A percentile compares a stretch with the other conserved stretches of the same genome.
Evolutionary conservation across 2,888 invertebrate species (phyloP).

Genomic region (Fabriciana adippe): DNA sequence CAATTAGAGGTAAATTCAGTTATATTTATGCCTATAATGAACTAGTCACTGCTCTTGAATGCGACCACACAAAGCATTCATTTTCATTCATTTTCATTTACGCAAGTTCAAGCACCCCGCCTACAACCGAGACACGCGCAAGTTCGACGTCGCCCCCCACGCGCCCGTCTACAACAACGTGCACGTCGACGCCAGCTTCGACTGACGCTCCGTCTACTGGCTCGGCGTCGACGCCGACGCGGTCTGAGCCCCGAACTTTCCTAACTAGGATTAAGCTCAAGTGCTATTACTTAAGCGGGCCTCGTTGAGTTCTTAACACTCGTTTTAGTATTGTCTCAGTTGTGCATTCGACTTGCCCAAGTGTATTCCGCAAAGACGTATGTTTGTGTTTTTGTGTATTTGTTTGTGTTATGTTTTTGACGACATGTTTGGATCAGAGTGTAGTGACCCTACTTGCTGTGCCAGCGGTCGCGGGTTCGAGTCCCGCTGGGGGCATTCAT

Average conservation of each 20-base stretch:
- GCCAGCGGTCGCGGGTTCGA: too few relatives aligned
- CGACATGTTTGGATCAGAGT: too few relatives aligned
- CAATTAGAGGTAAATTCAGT: too few relatives aligned
- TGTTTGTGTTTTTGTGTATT: too few relatives aligned
- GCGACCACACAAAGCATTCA: too few relatives aligned
- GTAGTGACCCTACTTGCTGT: too few relatives aligned
- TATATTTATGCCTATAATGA: too few relatives aligned
- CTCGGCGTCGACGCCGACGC: constrained; percentile 68
- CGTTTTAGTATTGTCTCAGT: constrained; percentile 79
- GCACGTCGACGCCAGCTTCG: constrained; percentile 82
- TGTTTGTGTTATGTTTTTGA: too few relatives aligned
- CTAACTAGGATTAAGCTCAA: constrained; percentile 77
- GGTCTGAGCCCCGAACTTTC: constrained; percentile 55
- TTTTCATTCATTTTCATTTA: too few relatives aligned
- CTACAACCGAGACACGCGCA: constrained; percentile 92
- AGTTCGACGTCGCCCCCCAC: constrained; percentile 86
- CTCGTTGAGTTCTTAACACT: constrained; percentile 60
- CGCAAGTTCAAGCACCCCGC: constrained; percentile 96
- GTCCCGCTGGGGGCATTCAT: too few relatives aligned
- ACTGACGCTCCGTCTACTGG: constrained; percentile 76
- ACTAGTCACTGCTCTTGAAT: too few relatives aligned
- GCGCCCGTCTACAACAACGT: constrained; percentile 75
- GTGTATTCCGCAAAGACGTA: constrained; percentile 69
- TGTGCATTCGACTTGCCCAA: constrained; percentile 80
- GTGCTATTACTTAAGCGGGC: constrained; percentile 81